These are phyloP conservation scores for Erethizon dorsatum DNA, from an alignment of 2,797 vertebrate genomes.

Conservation along the genomic window DNA sequence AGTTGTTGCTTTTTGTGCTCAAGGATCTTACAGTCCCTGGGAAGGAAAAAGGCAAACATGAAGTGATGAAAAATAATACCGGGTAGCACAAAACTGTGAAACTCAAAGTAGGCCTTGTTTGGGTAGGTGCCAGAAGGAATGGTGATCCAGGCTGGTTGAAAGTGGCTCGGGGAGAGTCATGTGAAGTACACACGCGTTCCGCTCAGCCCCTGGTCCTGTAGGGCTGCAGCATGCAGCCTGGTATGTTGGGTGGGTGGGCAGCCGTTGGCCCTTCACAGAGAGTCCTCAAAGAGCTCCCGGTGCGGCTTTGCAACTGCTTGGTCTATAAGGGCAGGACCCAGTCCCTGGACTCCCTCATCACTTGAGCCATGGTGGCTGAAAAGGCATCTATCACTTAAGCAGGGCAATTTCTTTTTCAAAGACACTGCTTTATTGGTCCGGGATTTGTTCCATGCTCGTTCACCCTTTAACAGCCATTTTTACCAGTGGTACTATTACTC, in stretches of 20 bases:
- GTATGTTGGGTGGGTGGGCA: not conserved
- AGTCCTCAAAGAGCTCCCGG: not conserved
- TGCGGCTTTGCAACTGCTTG: conserved; percentile 70
- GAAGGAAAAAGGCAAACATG: conserved; percentile 51
- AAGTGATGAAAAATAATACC: conserved; percentile 4
- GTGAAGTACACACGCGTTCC: not conserved
- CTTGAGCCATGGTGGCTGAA: conserved; percentile 33
- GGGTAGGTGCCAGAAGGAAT: not conserved
- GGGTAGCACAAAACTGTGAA: not conserved
- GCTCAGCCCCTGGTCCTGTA: not conserved
- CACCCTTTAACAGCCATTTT: conserved; percentile 63
- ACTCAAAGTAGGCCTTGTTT: not conserved
- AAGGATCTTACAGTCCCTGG: not conserved
- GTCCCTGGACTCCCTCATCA: conserved; percentile 67
- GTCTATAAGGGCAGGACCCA: not conserved
- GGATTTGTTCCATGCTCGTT: conserved; percentile 65
- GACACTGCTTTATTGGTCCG: conserved; percentile 74
- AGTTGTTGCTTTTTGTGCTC: not conserved
- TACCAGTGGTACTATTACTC: conserved; percentile 41
- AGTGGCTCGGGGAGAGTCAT: not conserved
- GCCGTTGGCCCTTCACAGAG: not conserved
- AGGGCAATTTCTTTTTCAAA: conserved; percentile 83
- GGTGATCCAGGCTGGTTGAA: not conserved
- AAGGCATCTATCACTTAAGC: conserved; percentile 69
- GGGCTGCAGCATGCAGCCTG: not conserved